A percentile compares a stretch with the other conserved stretches of the same genome.
Conservation (phyloP, 2,113 vertebrate genomes). For the Calonectris borealis region DNA sequence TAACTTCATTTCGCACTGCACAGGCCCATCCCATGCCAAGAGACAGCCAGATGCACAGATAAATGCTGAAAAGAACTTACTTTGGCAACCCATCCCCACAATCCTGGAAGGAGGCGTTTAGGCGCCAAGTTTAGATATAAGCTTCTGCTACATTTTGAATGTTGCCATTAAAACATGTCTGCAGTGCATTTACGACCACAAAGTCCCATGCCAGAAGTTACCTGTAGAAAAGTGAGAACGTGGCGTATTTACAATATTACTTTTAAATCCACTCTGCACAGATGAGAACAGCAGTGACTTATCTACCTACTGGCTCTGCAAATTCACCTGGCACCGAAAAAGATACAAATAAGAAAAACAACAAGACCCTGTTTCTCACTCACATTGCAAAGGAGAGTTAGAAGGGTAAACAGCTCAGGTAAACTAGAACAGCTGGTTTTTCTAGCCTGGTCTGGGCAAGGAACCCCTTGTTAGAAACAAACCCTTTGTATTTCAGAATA, state of each 20-base stretch:
- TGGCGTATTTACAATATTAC: background rate
- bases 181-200: background rate
- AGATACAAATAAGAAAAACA: background rate
- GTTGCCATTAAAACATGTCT: background rate
- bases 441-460: background rate
- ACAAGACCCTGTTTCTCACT: background rate
- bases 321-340: background rate
- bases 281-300: background rate
- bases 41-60: conserved; percentile 16
- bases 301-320: background rate
- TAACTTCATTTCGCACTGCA: background rate
- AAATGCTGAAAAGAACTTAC: background rate
- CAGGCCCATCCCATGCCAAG: background rate
- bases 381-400: background rate
- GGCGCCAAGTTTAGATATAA: conserved; percentile 16
- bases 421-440: background rate
- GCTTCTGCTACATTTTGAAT: background rate
- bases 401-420: background rate
- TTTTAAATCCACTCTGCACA: background rate
- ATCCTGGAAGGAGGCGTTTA: background rate
- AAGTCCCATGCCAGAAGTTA: background rate
- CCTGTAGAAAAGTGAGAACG: background rate
- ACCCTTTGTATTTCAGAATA: background rate
- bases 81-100: background rate
- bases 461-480: background rate